Conservation (phyloP, 2,113 vertebrate species). For the Clarias gariepinus region DNA sequence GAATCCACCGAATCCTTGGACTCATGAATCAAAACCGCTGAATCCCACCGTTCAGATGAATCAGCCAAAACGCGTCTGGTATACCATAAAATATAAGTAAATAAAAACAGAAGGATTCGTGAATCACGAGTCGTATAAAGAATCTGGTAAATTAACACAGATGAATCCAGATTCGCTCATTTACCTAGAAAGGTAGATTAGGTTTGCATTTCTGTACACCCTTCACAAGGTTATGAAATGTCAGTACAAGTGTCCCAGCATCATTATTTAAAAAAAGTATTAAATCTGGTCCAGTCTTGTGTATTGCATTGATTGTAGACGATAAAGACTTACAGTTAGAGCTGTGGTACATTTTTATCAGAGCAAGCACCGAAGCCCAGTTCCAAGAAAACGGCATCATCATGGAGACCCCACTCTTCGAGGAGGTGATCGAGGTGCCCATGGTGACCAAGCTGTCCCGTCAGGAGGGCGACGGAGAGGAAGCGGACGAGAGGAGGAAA, state of each 20-base stretch:
- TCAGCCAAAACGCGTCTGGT: too few species aligned
- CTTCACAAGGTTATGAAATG: neutral
- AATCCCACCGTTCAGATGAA: too few species aligned
- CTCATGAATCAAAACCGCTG: too few species aligned
- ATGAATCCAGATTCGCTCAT: too few species aligned
- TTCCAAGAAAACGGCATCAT: constrained; percentile 85
- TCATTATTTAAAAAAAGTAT: neutral
- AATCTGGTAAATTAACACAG: too few species aligned
- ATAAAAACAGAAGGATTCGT: too few species aligned
- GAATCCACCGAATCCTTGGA: too few species aligned
- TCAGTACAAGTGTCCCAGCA: neutral
- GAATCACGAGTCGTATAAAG: too few species aligned
- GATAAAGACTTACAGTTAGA: neutral
- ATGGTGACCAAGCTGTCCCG: constrained; percentile 79
- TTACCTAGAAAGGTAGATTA: neutral
- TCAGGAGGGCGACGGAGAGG: constrained; percentile 70
- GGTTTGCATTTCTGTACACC: neutral
- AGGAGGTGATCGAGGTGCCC: constrained; percentile 88
- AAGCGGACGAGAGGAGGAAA: constrained; percentile 74
- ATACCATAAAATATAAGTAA: too few species aligned
- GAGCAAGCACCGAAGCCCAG: constrained; percentile 57
- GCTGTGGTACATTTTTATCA: neutral
- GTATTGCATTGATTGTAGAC: neutral
- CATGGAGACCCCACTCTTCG: constrained; percentile 78
- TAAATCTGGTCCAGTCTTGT: neutral